A percentile compares a stretch with the other conserved stretches of the same genome.
These are phyloP conservation scores for Morpho helenor DNA, from an alignment of 2,888 invertebrate genomes.

Conservation along the genomic window DNA sequence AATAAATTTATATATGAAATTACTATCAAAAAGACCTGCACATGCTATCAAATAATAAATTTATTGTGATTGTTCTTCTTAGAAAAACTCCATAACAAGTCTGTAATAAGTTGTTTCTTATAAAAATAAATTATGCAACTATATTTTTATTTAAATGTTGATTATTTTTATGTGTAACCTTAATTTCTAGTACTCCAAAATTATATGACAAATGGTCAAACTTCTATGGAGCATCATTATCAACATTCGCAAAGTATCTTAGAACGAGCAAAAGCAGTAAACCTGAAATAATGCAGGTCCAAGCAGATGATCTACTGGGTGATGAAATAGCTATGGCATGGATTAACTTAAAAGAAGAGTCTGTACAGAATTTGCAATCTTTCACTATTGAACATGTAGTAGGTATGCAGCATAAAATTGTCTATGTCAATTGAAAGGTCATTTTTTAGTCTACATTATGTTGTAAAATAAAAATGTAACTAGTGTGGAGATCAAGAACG, in stretches of 20 bases:
- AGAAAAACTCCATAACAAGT: too few species aligned
- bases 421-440: too few species aligned
- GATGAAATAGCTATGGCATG: constrained; percentile 82
- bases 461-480: too few species aligned
- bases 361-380: constrained; percentile 77
- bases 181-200: constrained; percentile 76
- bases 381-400: constrained; percentile 81
- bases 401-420: constrained; percentile 37
- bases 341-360: constrained; percentile 83
- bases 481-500: too few species aligned
- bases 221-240: constrained; percentile 90
- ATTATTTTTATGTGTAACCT: not conserved
- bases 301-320: constrained; percentile 80
- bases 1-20: too few species aligned
- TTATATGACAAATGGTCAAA: constrained; percentile 87
- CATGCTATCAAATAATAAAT: too few species aligned
- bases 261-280: constrained; percentile 80
- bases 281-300: constrained; percentile 82
- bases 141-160: not conserved
- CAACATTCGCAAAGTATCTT: constrained; percentile 80
- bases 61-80: too few species aligned
- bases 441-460: too few species aligned
- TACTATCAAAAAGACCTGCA: too few species aligned
- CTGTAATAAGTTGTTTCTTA: too few species aligned
- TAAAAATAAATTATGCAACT: not conserved